These are phyloP conservation scores for Maniola jurtina DNA, from an alignment of 1,140 invertebrate genomes.

Conservation along the genomic window DNA sequence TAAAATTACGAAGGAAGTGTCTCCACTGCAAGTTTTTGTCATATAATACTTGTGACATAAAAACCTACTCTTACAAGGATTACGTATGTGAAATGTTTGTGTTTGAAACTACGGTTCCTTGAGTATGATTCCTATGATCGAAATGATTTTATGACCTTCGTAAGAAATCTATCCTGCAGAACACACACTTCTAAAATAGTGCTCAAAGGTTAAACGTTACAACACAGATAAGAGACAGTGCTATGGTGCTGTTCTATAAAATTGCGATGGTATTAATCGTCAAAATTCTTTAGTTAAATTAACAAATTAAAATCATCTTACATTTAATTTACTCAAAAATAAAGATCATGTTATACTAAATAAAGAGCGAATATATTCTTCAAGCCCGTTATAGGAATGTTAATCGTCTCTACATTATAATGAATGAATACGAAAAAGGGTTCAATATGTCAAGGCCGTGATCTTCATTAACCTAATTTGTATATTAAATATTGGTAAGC, in stretches of 20 bases:
- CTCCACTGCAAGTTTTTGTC: no score
- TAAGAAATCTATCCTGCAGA: not conserved
- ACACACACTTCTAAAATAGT: not conserved
- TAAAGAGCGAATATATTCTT: not conserved
- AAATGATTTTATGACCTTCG: no score
- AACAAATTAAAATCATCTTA: not conserved
- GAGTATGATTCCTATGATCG: no score
- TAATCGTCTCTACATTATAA: not conserved
- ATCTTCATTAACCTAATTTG: conserved; percentile 21
- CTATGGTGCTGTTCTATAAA: not conserved
- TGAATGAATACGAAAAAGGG: conserved; percentile 32
- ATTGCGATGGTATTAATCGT: not conserved
- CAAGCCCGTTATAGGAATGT: not conserved
- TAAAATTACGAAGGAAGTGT: no score
- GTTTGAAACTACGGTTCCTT: no score
- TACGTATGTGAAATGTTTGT: no score
- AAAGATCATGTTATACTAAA: not conserved
- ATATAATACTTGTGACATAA: no score
- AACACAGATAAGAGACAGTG: not conserved
- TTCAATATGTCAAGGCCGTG: conserved; percentile 43
- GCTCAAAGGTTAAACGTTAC: not conserved
- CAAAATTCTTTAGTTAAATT: not conserved
- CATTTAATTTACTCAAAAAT: not conserved
- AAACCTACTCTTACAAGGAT: no score
- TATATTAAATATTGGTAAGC: conserved; percentile 24